A percentile compares a stretch with the other conserved stretches of the same genome.
Evolutionary conservation across 2,113 vertebrate genomes (phyloP).

Genomic region (Myiozetetes cayanensis): DNA sequence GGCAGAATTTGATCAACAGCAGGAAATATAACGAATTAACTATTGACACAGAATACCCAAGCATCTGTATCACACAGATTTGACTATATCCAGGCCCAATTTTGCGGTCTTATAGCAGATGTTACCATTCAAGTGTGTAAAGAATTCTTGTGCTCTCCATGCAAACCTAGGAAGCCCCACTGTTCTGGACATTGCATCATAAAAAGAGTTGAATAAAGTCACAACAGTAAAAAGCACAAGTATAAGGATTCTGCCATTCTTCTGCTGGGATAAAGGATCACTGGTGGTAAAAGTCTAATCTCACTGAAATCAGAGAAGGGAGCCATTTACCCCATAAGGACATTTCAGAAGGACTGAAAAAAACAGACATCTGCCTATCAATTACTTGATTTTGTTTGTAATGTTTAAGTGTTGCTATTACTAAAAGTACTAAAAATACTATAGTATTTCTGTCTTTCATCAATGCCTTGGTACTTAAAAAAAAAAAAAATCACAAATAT

Average conservation of each 20-base stretch:
- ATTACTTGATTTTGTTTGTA: neutral
- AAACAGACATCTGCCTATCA: neutral
- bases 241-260: neutral
- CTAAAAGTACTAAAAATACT: neutral
- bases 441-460: neutral
- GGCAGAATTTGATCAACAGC: neutral
- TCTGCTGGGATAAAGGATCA: neutral
- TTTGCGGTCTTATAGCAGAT: neutral
- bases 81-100: neutral
- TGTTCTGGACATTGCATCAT: neutral
- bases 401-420: neutral
- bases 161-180: neutral
- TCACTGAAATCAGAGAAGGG: neutral
- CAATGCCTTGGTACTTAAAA: neutral
- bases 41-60: neutral
- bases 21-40: neutral
- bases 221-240: neutral
- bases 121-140: neutral
- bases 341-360: neutral
- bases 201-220: neutral
- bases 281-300: neutral
- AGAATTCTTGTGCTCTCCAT: neutral
- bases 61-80: neutral
- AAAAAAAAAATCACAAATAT: neutral
- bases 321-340: accelerated